Evolutionary conservation across 2,888 invertebrate genomes (phyloP).

Genomic region (Gymnosoma rotundatum): DNA sequence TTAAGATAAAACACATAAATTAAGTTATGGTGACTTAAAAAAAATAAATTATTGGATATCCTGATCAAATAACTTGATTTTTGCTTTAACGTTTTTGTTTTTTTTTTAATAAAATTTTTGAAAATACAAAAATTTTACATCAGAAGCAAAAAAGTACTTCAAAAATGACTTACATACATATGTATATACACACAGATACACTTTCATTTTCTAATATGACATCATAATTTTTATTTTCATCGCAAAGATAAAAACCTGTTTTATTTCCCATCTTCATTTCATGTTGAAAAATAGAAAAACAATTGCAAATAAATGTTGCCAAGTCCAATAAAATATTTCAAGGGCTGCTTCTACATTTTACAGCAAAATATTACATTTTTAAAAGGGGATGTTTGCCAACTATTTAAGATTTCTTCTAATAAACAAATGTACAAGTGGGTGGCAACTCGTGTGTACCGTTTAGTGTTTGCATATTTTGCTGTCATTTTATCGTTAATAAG

Average conservation of each 20-base stretch:
- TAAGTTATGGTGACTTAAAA: too few species aligned
- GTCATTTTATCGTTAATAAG: slow-evolving; percentile 38
- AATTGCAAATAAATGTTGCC: slow-evolving; percentile 21
- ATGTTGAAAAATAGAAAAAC: not conserved
- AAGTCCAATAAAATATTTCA: not conserved
- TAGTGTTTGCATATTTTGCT: slow-evolving; percentile 42
- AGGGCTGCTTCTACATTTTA: not conserved
- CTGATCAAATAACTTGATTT: too few species aligned
- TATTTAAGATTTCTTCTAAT: not conserved
- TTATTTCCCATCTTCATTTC: slow-evolving; percentile 9
- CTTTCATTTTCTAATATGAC: slow-evolving; percentile 38
- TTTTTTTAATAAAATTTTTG: too few species aligned
- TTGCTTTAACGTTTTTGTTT: too few species aligned
- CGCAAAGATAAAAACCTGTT: slow-evolving; percentile 9
- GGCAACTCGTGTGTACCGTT: slow-evolving; percentile 47
- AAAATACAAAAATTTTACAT: too few species aligned
- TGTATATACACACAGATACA: not conserved
- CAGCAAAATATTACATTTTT: too few species aligned
- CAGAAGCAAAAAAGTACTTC: too few species aligned
- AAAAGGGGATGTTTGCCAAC: too few species aligned
- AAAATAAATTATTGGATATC: too few species aligned
- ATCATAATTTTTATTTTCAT: slow-evolving; percentile 40
- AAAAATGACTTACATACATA: not conserved
- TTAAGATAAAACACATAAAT: too few species aligned
- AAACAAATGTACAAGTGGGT: not conserved